A percentile compares a stretch with the other conserved stretches of the same genome.
Conservation (phyloP, 1,140 invertebrate species). For the Lepidurus packardi region DNA sequence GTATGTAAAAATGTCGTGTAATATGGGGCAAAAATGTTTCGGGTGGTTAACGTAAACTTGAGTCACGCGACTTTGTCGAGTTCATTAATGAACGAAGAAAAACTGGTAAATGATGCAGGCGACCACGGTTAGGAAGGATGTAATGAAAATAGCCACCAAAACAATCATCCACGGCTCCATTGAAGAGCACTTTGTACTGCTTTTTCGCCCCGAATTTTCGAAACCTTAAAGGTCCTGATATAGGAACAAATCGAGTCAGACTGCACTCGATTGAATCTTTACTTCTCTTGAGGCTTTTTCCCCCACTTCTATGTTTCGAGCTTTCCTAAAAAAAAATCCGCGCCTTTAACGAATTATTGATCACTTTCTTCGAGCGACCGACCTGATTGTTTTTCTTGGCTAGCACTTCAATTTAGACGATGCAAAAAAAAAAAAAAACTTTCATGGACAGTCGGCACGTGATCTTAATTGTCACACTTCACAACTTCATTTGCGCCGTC, state of each 20-base stretch:
- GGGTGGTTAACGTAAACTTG: no score
- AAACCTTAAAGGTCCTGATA: background rate
- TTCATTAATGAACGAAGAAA: conserved; percentile 30
- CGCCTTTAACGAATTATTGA: no score
- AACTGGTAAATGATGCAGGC: conserved; percentile 35
- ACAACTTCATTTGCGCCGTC: background rate
- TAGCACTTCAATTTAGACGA: background rate
- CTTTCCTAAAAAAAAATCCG: no score
- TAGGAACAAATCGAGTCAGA: conserved; percentile 1
- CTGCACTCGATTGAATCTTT: background rate
- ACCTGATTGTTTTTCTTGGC: background rate
- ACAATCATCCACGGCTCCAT: conserved; percentile 35
- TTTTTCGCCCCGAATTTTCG: background rate
- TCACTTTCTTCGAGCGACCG: no score
- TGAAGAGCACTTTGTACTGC: background rate
- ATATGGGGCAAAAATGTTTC: no score
- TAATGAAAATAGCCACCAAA: conserved; percentile 33
- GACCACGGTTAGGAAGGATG: conserved; percentile 31
- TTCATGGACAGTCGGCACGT: background rate
- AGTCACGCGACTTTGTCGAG: background rate
- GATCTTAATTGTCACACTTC: background rate
- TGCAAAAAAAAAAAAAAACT: background rate
- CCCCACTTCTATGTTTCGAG: background rate
- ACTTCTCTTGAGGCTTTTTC: background rate
- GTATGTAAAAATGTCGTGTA: background rate